phyloP scores from a whole-genome alignment of 1,140 invertebrate genomes.

The Oscheius sp. region DNA sequence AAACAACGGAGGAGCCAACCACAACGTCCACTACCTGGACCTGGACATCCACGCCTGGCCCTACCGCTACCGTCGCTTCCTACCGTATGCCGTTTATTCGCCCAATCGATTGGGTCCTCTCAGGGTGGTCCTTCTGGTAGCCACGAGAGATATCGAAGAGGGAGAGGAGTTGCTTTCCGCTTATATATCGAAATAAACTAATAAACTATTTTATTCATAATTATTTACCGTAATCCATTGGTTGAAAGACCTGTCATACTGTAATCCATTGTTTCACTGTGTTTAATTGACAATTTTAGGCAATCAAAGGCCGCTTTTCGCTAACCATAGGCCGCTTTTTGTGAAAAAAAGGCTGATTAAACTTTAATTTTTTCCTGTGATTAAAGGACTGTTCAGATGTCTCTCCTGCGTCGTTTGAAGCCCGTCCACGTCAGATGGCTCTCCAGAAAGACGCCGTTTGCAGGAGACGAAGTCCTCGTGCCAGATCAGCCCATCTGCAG shows the following conservation, averaged over 20 bases:
- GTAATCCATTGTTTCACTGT: no score
- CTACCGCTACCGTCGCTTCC: background rate
- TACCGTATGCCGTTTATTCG: background rate
- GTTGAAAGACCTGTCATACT: no score
- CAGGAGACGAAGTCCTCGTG: slow-evolving; percentile 17
- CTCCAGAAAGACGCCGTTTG: slow-evolving; percentile 11
- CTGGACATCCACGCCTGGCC: background rate
- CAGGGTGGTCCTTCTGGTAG: background rate
- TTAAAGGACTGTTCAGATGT: no score
- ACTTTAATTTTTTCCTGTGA: no score
- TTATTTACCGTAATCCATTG: no score
- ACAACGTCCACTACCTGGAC: background rate
- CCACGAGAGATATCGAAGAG: background rate
- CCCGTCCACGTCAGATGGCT: no score
- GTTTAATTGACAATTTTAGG: no score
- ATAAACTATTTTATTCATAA: no score
- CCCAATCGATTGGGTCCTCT: background rate
- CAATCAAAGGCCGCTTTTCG: no score
- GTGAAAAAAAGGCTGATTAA: no score
- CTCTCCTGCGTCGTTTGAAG: no score
- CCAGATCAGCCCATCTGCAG: slow-evolving; percentile 19
- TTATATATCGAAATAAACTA: slow-evolving; percentile 1
- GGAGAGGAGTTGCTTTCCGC: background rate
- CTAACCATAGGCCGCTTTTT: no score
- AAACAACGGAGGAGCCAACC: background rate